Conservation (phyloP, 2,113 vertebrate genomes). For the Panurus biarmicus region DNA sequence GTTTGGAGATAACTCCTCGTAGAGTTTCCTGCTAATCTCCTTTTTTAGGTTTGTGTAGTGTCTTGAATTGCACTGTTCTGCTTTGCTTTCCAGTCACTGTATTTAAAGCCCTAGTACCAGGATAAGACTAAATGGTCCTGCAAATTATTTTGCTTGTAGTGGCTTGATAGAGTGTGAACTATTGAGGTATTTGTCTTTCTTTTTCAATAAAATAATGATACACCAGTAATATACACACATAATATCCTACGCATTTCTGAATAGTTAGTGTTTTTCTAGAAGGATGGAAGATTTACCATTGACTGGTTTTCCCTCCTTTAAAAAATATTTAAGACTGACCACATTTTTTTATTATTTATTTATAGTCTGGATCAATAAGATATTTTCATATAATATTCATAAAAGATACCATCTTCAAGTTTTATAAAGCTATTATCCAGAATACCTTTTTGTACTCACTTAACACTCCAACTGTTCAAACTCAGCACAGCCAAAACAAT, state of each 20-base stretch:
- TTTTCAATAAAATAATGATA: background rate
- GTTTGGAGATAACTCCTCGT: background rate
- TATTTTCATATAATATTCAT: background rate
- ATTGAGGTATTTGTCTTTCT: background rate
- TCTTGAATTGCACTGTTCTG: background rate
- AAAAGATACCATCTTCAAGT: background rate
- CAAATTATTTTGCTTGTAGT: background rate
- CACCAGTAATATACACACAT: background rate
- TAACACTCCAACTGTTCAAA: background rate
- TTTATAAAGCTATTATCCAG: background rate
- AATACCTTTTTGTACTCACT: background rate
- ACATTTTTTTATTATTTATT: background rate
- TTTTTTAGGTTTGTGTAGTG: background rate
- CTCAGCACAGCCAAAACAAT: background rate
- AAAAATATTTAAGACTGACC: background rate
- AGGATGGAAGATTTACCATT: background rate
- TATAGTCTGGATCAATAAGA: background rate
- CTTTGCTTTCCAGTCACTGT: background rate
- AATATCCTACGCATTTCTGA: background rate
- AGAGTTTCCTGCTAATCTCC: background rate
- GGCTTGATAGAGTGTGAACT: background rate
- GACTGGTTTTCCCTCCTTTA: background rate
- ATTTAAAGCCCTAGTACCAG: background rate
- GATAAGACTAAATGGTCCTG: background rate
- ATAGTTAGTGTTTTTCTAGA: background rate